phyloP scores from a whole-genome alignment of 2,113 vertebrate genomes.

The Gadus macrocephalus region DNA sequence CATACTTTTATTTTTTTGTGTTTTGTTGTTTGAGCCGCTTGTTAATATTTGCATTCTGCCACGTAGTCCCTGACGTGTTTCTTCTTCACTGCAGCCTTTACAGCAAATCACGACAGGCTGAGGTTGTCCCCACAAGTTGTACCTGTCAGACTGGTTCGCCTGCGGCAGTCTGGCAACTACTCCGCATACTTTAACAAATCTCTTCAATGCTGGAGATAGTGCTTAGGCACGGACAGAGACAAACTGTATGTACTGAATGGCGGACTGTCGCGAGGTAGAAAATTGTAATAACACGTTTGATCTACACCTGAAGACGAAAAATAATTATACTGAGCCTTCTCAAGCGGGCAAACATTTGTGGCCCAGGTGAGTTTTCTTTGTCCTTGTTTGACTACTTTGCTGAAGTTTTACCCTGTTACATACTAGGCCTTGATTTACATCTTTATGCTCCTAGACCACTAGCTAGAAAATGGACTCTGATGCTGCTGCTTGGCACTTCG shows the following conservation, averaged over 20 bases:
- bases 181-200: not conserved
- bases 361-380: conserved; percentile 52
- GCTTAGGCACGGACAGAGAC: not conserved
- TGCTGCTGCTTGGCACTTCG: conserved; percentile 82
- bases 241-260: conserved; percentile 40
- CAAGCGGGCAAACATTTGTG: conserved; percentile 33
- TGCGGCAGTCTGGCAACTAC: not conserved
- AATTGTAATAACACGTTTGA: not conserved
- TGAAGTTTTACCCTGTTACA: too few species aligned
- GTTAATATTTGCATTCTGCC: too few species aligned
- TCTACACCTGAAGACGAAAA: not conserved
- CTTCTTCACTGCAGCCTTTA: too few species aligned
- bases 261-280: conserved; percentile 4
- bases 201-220: not conserved
- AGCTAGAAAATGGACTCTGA: conserved; percentile 70
- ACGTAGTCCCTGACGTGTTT: too few species aligned
- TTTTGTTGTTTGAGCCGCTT: too few species aligned
- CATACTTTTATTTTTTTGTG: conserved; percentile 18
- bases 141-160: conserved; percentile 31
- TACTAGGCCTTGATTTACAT: not conserved
- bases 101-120: not conserved
- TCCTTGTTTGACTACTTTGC: too few species aligned
- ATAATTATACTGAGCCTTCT: not conserved
- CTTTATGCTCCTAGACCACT: conserved; percentile 60
- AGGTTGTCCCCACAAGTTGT: conserved; percentile 38